Percentiles rank a stretch among this genome's conserved stretches.
Conservation (phyloP, 2,113 vertebrate species). For the Crotalus tigris region DNA sequence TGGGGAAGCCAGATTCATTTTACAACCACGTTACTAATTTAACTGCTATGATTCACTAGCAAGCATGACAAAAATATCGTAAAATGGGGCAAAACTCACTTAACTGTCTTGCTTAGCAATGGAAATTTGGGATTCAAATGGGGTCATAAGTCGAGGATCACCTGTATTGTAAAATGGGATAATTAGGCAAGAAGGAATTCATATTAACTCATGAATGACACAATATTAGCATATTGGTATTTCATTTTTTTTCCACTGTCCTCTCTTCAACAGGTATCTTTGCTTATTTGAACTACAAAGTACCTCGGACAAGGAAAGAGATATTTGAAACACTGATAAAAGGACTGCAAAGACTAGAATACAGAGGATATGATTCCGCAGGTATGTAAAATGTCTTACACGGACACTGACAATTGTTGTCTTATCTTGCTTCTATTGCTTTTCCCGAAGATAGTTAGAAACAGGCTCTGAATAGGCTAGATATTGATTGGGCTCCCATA, state of each 20-base stretch:
- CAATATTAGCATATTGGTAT: neutral
- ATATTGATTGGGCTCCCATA: neutral
- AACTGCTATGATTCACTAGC: neutral
- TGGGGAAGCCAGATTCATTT: neutral
- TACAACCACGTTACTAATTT: neutral
- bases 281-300: constrained; percentile 94
- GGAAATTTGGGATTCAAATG: neutral
- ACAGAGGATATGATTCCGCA: constrained; percentile 97
- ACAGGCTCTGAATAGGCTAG: neutral
- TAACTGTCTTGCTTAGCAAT: neutral
- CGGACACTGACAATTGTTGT: neutral
- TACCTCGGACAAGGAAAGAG: constrained; percentile 88
- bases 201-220: neutral
- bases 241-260: neutral
- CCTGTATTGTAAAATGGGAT: neutral
- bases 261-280: constrained; percentile 83
- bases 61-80: neutral
- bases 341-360: constrained; percentile 92
- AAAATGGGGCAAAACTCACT: neutral
- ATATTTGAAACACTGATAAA: constrained; percentile 91
- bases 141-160: neutral
- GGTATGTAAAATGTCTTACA: constrained; percentile 68
- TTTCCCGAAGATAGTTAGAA: neutral
- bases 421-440: neutral
- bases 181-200: neutral